phyloP scores from a whole-genome alignment of 1,140 invertebrate species.

The Drosophila takahashii region DNA sequence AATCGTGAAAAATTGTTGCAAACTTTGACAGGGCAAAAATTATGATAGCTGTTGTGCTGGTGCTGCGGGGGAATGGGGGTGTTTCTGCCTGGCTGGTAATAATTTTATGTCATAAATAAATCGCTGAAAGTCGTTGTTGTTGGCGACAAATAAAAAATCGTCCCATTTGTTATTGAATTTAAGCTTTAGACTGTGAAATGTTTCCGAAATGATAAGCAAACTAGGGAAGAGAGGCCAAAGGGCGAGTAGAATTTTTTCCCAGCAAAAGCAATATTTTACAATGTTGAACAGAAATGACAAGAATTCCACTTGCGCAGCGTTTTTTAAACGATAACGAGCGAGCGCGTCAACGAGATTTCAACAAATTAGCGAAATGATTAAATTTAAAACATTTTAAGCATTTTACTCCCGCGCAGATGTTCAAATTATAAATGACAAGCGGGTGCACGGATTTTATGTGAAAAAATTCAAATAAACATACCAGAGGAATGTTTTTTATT shows the following conservation, averaged over 20 bases:
- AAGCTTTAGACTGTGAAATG: constrained; percentile 42
- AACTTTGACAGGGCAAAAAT: constrained; percentile 75
- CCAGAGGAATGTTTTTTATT: constrained; percentile 39
- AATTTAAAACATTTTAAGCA: constrained; percentile 10
- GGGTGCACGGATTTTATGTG: constrained; percentile 4
- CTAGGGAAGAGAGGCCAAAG: neutral
- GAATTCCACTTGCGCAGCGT: neutral
- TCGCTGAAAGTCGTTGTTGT: constrained; percentile 32
- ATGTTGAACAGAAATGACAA: constrained; percentile 5
- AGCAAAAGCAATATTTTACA: constrained; percentile 7
- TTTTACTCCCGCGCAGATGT: constrained; percentile 1
- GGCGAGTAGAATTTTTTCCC: constrained; percentile 1
- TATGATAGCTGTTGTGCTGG: constrained; percentile 63
- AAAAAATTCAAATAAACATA: constrained; percentile 35
- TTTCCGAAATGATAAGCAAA: constrained; percentile 31
- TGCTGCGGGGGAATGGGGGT: constrained; percentile 3
- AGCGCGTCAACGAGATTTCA: constrained; percentile 6
- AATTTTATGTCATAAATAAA: constrained; percentile 75
- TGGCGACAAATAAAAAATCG: constrained; percentile 36
- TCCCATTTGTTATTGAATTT: constrained; percentile 51
- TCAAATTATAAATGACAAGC: constrained; percentile 32
- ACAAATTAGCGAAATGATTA: constrained; percentile 30
- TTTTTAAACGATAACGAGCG: constrained; percentile 27
- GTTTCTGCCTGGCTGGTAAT: constrained; percentile 44
- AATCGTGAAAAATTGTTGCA: constrained; percentile 79